Evolutionary conservation across 1,140 invertebrate species (phyloP), one percentile per base, ranked within the genome.

Genomic region (Acromyrmex charruanus): DNA sequence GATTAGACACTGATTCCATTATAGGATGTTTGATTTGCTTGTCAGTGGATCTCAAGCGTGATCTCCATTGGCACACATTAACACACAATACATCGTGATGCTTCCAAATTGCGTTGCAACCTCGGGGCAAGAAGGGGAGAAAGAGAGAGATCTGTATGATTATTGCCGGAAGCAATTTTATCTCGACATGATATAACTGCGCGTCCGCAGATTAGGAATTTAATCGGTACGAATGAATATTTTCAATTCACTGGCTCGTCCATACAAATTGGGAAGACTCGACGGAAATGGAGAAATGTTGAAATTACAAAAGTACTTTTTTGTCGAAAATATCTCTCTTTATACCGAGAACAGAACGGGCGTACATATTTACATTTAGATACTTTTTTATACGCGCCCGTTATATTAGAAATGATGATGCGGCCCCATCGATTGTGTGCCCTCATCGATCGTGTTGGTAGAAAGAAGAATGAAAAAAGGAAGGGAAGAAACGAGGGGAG

Each of bases 1-100:
- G 80, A 84, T 84, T 84, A 84, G 68, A 55, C 25, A 39, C 69
- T 84, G 80, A 84, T 84, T 84, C 80, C 28, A 84, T 84, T 74
- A 84, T 39, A 16, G 68, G 12, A 75, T 84, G 68, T 61, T 84
- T 75, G 80, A 74, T 84, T 84, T 31, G 69, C 55, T 84, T 75
- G 55, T 61, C 69, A 21, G 55, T 74, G 66, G 44, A 61, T 74
- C 58, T 72, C 68, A 28, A 61, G 25, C 35, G 53, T 55, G 55
- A 84, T 61, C 51, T 75, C 69, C 69, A 74, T 84, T 69, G 58
- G 39, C 55, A 58, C 68, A 25, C 68, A 74, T 84, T 84, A 84
- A 35, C 80, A 39, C 14, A 71, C 39, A 55, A 14, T 84, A 35
- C 21, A 84, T 59, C 65, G n/a, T 55, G 39, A 71, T 71, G 65